Percentiles rank a stretch among this genome's conserved stretches.
Evolutionary conservation across 2,888 invertebrate species (phyloP).

Genomic region (Gastracanthus pulcherrimus): DNA sequence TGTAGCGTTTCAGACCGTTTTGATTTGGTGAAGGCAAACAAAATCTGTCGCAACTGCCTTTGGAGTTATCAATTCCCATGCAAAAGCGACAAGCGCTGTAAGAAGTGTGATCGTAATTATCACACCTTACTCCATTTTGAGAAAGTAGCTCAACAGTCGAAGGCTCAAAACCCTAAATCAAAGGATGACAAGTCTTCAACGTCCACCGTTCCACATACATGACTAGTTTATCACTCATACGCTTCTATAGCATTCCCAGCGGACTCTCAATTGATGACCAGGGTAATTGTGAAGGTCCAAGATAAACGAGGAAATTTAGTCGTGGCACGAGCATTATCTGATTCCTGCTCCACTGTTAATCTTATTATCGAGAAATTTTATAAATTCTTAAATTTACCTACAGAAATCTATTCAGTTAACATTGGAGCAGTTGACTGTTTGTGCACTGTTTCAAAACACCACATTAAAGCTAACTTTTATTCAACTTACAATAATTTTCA

Average conservation of each 20-base stretch:
- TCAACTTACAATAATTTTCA: background rate
- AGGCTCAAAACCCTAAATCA: background rate
- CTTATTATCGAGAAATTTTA: background rate
- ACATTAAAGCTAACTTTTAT: background rate
- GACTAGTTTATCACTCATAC: background rate
- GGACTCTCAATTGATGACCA: background rate
- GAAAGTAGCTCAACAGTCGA: background rate
- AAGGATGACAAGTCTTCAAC: background rate
- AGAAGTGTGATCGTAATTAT: conserved; percentile 1
- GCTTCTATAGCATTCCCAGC: too few relatives aligned
- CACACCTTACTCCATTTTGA: background rate
- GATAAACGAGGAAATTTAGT: background rate
- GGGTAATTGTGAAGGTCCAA: background rate
- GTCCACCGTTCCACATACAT: background rate
- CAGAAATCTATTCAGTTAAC: background rate
- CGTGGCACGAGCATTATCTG: background rate
- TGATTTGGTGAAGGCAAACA: background rate
- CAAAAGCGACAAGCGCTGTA: background rate
- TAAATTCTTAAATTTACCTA: background rate
- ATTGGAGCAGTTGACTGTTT: conserved; percentile 5
- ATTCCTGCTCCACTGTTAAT: background rate
- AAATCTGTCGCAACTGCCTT: conserved; percentile 11
- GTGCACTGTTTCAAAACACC: background rate
- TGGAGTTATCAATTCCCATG: background rate
- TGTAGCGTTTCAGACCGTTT: background rate